Base-by-base conservation (phyloP, 2,797 vertebrate genomes). In the Gymnoscopelus microlampas region DNA sequence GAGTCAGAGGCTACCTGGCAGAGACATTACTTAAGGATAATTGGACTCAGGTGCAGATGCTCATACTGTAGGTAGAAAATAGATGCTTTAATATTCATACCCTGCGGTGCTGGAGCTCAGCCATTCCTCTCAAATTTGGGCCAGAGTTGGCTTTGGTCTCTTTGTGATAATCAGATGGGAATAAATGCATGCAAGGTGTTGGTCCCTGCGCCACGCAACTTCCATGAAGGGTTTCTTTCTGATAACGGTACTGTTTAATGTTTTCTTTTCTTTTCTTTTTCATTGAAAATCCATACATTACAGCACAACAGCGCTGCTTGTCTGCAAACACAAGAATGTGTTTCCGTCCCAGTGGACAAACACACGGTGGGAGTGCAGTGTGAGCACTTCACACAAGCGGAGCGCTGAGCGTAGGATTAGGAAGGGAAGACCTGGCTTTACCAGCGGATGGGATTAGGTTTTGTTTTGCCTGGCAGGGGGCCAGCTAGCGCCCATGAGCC, bases 11-110 rank as follows among this genome's bases (percentile, higher is more conserved):
- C n/a, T n/a, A n/a, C n/a, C n/a, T 76, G 75, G 80, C 84, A 74
- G 81, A 89, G 79, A 85, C 83, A 88, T 91, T 90, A 89, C 83
- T 87, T 84, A 83, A 70, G 62, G 68, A 84, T 93, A 93, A 94
- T 91, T 93, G 89, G 88, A 57, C 82, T 71, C 87, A 92, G 91
- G 91, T 92, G 93, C 85, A 82, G 79, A 83, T 87, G 86, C 92
- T 89, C 82, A 88, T 84, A 44, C 39, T 2, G 39, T 44, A 78
- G 77, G 78, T 71, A 72, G 81, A 82, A 87, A 87, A 81, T 77
- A 82, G 83, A 76, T 83, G 78, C 78, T 89, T 88, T 85, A 81
- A 82, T 87, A 83, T 84, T 78, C 76, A 65, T 73, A 60, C 55
- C 59, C 77, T 54, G 68, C 24, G 48, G 74, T 56, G 55, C 57